Evolutionary conservation across 2,888 invertebrate genomes (phyloP), one percentile per base, ranked within the genome.

Genomic region (Neoitamus cyanurus): DNA sequence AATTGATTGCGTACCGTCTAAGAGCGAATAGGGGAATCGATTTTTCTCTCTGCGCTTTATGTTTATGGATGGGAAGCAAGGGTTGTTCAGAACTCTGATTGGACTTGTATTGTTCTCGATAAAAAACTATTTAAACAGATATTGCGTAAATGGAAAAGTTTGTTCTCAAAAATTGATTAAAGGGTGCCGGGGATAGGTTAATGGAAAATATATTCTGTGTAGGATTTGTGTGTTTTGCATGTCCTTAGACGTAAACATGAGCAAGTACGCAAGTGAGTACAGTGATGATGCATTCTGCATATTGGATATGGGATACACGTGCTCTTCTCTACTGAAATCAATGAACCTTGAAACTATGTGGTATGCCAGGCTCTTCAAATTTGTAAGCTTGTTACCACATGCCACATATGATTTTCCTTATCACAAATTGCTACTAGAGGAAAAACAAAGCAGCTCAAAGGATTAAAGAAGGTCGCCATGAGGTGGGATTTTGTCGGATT

Each of bases 1-100:
- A 80, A 31, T 80, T 31, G 68, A 46, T 46, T 77, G 73, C 73
- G 73, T 77, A 46, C 13, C 34, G 70, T 70, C 70, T 70, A 70
- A 70, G 70, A 70, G 70, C 13, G n/a, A 70, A 48, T 13, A 15
- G 48, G 7, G 34, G 20, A 25, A 34, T 34, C 36, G 36, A n/a
- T 73, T 73, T 73, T 70, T 70, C 70, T 31, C 31, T 13, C 15
- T 70, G 13, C 13, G 6, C 15, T 58, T 58, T 58, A 20, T 25
- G 20, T 7, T 20, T 48, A 15, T 20, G 7, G 48, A 4, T 48
- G 2, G 58, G 15, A 58, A 7, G 25, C n/a, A 58, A 58, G 9
- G 7, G 1, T 58, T 58, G 25, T 58, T 58, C 15, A 25, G 58
- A 58, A 58, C 25, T 25, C 9, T 58, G 58, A 58, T 58, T 58